Conservation (phyloP, 2,888 invertebrate species). For the Allygus modestus region DNA sequence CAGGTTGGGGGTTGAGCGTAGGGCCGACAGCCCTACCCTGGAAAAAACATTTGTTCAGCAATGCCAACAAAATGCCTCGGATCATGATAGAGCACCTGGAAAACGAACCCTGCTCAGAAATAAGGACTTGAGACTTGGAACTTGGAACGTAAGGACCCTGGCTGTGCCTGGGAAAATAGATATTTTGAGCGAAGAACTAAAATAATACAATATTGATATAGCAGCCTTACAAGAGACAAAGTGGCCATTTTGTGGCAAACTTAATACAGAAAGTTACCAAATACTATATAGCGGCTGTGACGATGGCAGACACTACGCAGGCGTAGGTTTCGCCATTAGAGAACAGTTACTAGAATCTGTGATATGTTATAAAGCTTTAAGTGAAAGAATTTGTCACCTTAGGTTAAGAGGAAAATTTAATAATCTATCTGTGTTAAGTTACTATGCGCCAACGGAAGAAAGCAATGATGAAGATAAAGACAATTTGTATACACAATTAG, state of each 20-base stretch:
- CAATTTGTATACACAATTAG: conserved; percentile 66
- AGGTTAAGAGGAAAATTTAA: conserved; percentile 66
- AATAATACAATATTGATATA: conserved; percentile 63
- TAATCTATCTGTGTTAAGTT: conserved; percentile 66
- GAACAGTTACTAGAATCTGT: conserved; percentile 40
- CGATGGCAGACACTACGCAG: conserved; percentile 45
- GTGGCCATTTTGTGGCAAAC: conserved; percentile 63
- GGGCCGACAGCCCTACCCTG: conserved; percentile 57
- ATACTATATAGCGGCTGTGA: conserved; percentile 63
- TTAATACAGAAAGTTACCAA: conserved; percentile 57
- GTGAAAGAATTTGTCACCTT: conserved; percentile 66
- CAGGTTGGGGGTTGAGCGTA: conserved; percentile 58
- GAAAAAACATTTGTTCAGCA: conserved; percentile 62
- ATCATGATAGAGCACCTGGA: background rate
- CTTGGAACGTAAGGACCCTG: conserved; percentile 64
- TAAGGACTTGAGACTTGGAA: conserved; percentile 57
- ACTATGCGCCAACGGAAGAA: conserved; percentile 68
- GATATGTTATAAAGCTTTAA: conserved; percentile 64
- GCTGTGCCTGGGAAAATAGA: conserved; percentile 57
- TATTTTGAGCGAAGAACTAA: conserved; percentile 58
- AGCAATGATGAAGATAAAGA: conserved; percentile 67
- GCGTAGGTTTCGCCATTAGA: conserved; percentile 61
- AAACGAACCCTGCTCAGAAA: conserved; percentile 44
- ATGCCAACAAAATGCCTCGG: conserved; percentile 59
- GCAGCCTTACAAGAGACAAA: conserved; percentile 65